Base-by-base conservation (phyloP, 2,113 vertebrate genomes). In the Eulacestoma nigropectus region DNA sequence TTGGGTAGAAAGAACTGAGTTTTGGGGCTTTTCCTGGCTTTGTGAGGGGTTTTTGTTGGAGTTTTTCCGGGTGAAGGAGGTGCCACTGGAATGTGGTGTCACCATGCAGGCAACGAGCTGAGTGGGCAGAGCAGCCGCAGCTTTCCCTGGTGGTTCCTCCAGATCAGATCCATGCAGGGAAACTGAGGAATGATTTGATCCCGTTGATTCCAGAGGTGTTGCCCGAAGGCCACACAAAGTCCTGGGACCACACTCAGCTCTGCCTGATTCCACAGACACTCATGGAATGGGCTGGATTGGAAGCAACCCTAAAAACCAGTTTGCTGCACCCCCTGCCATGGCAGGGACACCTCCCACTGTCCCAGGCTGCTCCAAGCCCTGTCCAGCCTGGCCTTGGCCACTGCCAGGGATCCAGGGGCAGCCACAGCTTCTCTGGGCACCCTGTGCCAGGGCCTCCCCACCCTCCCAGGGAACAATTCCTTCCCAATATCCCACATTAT, bases 401-500 rank as follows among this genome's bases (percentile, higher is more conserved):
- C 57, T 72, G 1, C 32, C 85, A 64, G 57, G 42, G 50, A 64
- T 49, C 52, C 62, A 86, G 85, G 65, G 75, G 20, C 75, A 88
- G 65, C 57, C 85, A 12, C 50, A 73, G 50, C 57, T 64, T 3
- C 76, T 64, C 75, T 79, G 75, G 49, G 41, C 42, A 64, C 18
- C 26, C 65, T 64, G 41, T n/a, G 47, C 64, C 85, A 72, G 57
- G 53, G 6, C 42, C 35, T 80, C 2, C 3, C 49, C 67, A 22
- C 42, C 42, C 57, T 64, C 1, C 0, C 57, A 42, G 50, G 7
- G 13, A 49, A 18, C 2, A 64, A 49, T 50, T 80, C 23, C 35
- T 13, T 1, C 50, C 50, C 35, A 19, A 8, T 1, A 22, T 50
- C 26, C 57, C 26, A 39, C 0, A 0, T 32, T 1, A 22, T 50